Percentiles rank a stretch among this genome's conserved stretches.
phyloP scores from a whole-genome alignment of 1,140 invertebrate genomes.

The Rhynchophorus ferrugineus region DNA sequence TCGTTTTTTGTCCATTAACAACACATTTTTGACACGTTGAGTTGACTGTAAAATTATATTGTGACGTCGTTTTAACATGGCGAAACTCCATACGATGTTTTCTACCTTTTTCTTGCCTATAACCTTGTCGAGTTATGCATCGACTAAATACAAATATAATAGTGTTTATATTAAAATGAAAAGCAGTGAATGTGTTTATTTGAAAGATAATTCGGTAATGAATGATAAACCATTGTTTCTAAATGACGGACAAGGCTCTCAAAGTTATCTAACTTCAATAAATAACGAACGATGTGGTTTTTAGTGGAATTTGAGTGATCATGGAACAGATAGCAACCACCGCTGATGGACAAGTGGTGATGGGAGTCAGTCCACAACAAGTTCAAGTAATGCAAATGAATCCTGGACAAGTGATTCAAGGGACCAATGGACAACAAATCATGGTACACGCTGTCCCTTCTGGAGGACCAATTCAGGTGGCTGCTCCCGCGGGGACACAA shows the following conservation, averaged over 20 bases:
- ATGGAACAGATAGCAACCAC: constrained; percentile 39
- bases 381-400: constrained; percentile 41
- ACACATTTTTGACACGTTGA: neutral
- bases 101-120: no score
- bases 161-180: no score
- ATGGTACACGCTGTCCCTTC: constrained; percentile 41
- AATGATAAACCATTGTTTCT: no score
- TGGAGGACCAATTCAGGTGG: constrained; percentile 50
- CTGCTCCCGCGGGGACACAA: constrained; percentile 45
- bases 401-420: constrained; percentile 40
- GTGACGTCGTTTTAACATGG: neutral
- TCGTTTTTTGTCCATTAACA: no score
- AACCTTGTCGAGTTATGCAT: no score
- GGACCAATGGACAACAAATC: constrained; percentile 42
- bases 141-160: no score
- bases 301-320: no score
- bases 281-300: no score
- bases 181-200: no score
- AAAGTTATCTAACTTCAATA: no score
- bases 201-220: no score
- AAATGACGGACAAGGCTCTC: no score
- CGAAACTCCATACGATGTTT: neutral
- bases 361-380: constrained; percentile 36
- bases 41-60: neutral
- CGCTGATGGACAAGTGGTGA: constrained; percentile 40